Evolutionary conservation across 1,140 invertebrate genomes (phyloP), one percentile per base, ranked within the genome.

Genomic region (Micrasema minimum): DNA sequence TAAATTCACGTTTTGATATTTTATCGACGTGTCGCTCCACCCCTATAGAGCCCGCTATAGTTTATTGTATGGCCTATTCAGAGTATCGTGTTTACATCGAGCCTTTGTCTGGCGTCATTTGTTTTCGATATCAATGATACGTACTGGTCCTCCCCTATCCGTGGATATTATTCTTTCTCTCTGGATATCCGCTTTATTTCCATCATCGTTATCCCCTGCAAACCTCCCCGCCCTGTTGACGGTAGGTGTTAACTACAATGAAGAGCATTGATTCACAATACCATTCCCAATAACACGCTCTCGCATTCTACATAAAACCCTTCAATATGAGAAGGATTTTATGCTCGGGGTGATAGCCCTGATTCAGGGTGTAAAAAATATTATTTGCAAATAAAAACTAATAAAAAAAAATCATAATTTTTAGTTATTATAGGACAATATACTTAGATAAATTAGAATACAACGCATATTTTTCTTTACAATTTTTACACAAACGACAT

Each of bases 121-220:
- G 70, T 67, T 72, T 72, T 72, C 64, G 62, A 72, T 72, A 72
- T 72, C 70, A 72, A 66, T 59, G 70, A 72, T 64, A 67, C 55
- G 37, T 67, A 53, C 70, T 12, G 53, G 38, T 1, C 43, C 41
- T 50, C 37, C 38, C 9, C 41, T 35, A 55, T 55, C 66, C 51
- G 45, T 12, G 23, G 38, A 16, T 43, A 53, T 41, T 23, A 48
- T 51, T 43, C 55, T 59, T 71, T 71, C 51, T 55, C 48, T 57
- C 48, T 45, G 38, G 26, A 48, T 69, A 62, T 48, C 68, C 68
- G 68, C 53, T 69, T 61, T 51, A 41, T 48, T 70, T 37, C 46
- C 57, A 62, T 55, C 57, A 22, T 26, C 7, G 2, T 31, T 2
- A 31, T 2, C 26, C 26, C 26, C 26, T 7, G 3, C 7, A 7